Evolutionary conservation across 2,888 invertebrate species (phyloP).

Genomic region (Apotomis turbidana): DNA sequence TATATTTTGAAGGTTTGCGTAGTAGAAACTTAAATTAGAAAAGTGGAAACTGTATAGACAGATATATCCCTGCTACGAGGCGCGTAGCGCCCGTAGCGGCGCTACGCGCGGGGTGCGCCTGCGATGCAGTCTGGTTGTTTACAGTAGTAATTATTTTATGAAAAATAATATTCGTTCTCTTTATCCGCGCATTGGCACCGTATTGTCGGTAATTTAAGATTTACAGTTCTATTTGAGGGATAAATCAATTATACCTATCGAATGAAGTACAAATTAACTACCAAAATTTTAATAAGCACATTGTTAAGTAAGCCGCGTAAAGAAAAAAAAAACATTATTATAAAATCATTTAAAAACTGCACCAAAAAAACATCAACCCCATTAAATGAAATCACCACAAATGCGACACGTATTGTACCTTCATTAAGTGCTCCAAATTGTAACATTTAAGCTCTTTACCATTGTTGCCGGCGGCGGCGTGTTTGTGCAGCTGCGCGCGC

Average conservation of each 20-base stretch:
- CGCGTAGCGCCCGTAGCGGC: slow-evolving; percentile 10
- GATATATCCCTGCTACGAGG: neutral
- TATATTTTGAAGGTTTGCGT: no score
- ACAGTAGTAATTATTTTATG: no score
- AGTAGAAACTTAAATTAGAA: no score
- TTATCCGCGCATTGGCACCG: no score
- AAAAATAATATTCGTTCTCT: no score
- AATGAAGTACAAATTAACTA: no score
- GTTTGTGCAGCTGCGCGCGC: slow-evolving; percentile 45
- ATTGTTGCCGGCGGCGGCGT: slow-evolving; percentile 64
- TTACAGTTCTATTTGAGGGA: no score
- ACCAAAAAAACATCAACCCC: slow-evolving; percentile 37
- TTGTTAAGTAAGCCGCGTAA: neutral
- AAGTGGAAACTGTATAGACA: no score
- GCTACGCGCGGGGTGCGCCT: neutral
- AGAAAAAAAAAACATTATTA: slow-evolving; percentile 30
- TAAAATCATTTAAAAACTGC: slow-evolving; percentile 35
- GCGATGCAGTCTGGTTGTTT: neutral
- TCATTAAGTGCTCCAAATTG: slow-evolving; percentile 62
- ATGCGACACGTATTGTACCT: slow-evolving; percentile 47
- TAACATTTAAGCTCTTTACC: slow-evolving; percentile 72
- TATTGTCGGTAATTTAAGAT: no score
- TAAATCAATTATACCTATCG: no score
- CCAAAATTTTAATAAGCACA: no score
- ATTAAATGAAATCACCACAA: slow-evolving; percentile 35